A percentile compares a stretch with the other conserved stretches of the same genome.
Evolutionary conservation across 2,113 vertebrate genomes (phyloP).

Genomic region (Cyrtonyx montezumae): DNA sequence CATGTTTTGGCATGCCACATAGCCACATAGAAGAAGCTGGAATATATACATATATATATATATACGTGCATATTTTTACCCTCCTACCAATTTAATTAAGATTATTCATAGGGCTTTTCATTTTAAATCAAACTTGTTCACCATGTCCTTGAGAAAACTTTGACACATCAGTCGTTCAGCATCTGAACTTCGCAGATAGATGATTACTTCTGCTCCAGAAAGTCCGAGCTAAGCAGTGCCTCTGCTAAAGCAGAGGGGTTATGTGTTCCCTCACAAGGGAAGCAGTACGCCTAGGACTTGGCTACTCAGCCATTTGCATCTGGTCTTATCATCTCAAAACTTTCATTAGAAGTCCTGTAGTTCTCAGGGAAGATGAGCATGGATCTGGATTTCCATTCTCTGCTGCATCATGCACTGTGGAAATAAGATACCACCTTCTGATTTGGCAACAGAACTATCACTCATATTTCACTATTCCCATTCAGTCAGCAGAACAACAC

Average conservation of each 20-base stretch:
- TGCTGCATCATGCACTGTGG: not conserved
- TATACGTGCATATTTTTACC: not conserved
- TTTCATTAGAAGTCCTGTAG: not conserved
- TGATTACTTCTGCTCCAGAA: not conserved
- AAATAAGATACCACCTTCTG: not conserved
- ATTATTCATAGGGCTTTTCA: not conserved
- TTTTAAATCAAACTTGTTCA: not conserved
- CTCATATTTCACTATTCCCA: rapidly evolving
- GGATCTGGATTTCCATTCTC: not conserved
- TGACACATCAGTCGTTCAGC: not conserved
- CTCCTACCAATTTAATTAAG: not conserved
- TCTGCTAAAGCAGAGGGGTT: not conserved
- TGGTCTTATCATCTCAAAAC: rapidly evolving
- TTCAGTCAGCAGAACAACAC: too few relatives aligned
- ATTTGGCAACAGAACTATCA: rapidly evolving
- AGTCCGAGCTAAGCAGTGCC: not conserved
- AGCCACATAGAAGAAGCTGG: not conserved
- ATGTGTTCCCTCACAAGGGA: too few relatives aligned
- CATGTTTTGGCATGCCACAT: not conserved
- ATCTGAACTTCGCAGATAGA: not conserved
- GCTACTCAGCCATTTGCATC: not conserved
- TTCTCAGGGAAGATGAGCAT: too few relatives aligned
- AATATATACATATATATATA: not conserved
- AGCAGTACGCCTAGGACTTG: not conserved
- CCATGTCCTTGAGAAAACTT: not conserved